Evolutionary conservation across 2,797 vertebrate species (phyloP), one percentile per base, ranked within the genome.

Genomic region (Okamejei kenojei): DNA sequence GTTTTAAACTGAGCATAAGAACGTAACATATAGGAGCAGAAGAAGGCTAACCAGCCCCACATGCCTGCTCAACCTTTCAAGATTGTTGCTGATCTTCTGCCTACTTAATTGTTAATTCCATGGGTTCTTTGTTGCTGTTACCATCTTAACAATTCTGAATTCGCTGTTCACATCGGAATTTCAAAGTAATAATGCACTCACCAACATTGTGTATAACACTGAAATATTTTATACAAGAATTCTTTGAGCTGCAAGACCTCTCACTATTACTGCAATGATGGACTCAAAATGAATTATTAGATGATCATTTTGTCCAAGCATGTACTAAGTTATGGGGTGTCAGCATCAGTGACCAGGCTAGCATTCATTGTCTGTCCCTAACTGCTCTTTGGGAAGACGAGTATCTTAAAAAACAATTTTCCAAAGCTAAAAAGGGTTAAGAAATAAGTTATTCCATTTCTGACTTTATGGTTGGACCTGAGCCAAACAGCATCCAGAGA

Each of bases 401-500:
- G 21, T 23, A 74, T 74, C 3, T 23, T 74, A 74, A 54, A 45
- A 76, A 54, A 92, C 15, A 54, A 45, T 74, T 15, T 58, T 92
- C 68, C 63, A 88, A 68, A 68, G 84, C 63, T 68, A 35, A 88
- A 88, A 92, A 76, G 71, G 73, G 90, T 92, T 92, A 92, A 92
- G 73, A 71, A 58, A 92, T 29, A 93, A 95, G 94, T 95, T 95
- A 94, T 95, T 93, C 58, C 94, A 94, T 93, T 93, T 93, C 94
- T 93, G 93, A 92, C 94, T 80, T 93, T 94, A 93, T 94, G 93
- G 93, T 91, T 95, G 95, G 95, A 95, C 82, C 82, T 26, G 32
- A 71, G 94, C 95, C 95, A 95, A 94, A 68, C 91, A 19, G 93
- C 92, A 94, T 95, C 79, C 78, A 95, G 93, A 90, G 93, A 94